Evolutionary conservation across 2,888 invertebrate species (phyloP), one percentile per base, ranked within the genome.

Genomic region (Drosophila neotestacea): DNA sequence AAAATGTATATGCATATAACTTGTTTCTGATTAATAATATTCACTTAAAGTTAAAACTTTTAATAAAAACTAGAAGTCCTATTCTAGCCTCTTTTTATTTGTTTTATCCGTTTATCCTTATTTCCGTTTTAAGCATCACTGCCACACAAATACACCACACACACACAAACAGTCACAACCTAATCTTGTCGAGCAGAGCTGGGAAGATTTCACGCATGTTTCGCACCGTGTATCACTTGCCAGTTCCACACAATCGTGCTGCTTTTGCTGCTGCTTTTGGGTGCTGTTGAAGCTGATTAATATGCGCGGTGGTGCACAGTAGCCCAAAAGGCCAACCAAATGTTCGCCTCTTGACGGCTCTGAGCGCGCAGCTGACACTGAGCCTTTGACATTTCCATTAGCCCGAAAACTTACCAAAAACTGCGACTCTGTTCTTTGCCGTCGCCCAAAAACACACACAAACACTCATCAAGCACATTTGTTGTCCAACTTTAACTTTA

Each of bases 311-410:
- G 54, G 42, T 46, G 65, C 77, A 77, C 77, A 76, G 77, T 77
- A 77, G 77, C 81, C 81, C 73, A 67, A 77, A 77, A 77, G 61
- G 34, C 58, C 65, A 58, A 42, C 77, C 67, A 72, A 75, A 63
- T 69, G 71, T 73, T 71, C 41, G 61, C 34, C 71, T 70, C 65
- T 51, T 69, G 74, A 70, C 63, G 77, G 60, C 75, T 70, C 62
- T 77, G 81, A 66, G 87, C 88, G 75, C 75, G 85, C 91, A 90
- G 77, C 73, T 88, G 88, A 88, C 90, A 90, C 88, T 90, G 85
- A 85, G 90, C 89, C 78, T 74, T 77, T 91, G 91, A 91, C 89
- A 90, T 90, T 78, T 90, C 78, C 90, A 90, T 90, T 90, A 90
- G 88, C 74, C 50, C 27, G 59, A 64, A 73, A 63, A 46, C 38